Base-by-base conservation (phyloP, 2,888 invertebrate species). In the Bugula neritina region DNA sequence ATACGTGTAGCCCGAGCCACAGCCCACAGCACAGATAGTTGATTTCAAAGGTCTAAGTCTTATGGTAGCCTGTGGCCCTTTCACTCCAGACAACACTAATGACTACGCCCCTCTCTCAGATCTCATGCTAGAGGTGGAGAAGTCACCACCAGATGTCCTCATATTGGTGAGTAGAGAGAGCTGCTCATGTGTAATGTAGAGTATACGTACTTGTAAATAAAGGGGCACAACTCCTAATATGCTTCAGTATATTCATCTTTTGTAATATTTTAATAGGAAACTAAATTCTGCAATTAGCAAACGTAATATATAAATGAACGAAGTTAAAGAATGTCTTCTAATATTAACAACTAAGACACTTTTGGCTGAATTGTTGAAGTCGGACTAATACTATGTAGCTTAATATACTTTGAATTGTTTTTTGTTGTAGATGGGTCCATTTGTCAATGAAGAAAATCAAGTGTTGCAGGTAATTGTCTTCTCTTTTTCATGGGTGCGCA, bases 61-160 rank as follows among this genome's bases (percentile, higher is more conserved):
- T 73, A 87, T 93, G 21, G 86, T 92, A 55, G 92, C 91, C 0
- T 87, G 91, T 31, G 95, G 94, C 0, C 95, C 95, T 0, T 95
- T 90, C 81, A 92, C 93, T 0, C 87, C 90, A 1, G 87, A 88
- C 1, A 90, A 91, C 78, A 91, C 91, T 81, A 83, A 93, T 72
- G 84, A 87, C 0, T 94, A 91, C 81, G 91, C 93, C 79, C 93
- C 94, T 0, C 84, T 95, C 54, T 88, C 89, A 77, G 92, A 93
- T 79, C 86, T 95, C 29, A 84, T 93, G 13, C 81, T 87, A 23
- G 89, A 90, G 78, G 88, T 93, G 0, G 86, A 88, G 21, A 87
- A 90, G 75, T 77, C 80, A 43, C 76, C 77, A 70, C 95, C 95
- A 0, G 90, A 95, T 82, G 85, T 94, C 27, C 87, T 92, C 54